Base-by-base conservation (phyloP, 2,113 vertebrate species). In the Chaetops frenatus region DNA sequence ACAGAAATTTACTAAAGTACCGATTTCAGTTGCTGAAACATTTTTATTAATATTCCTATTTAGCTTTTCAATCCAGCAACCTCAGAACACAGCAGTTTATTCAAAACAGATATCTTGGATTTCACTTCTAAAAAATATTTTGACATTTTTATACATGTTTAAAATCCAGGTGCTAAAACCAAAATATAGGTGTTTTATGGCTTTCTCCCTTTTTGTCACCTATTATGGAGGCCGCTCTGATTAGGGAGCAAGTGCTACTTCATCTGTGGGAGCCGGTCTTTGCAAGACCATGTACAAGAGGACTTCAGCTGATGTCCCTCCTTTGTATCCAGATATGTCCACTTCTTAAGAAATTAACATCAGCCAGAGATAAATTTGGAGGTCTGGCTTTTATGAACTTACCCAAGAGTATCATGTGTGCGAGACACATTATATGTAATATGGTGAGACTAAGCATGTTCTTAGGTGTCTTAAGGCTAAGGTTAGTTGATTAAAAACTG, bases 11-110 rank as follows among this genome's bases (percentile, higher is more conserved):
- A 91, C 81, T 95, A 94, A 96, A 95, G 90, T 90, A 88, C 45
- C 89, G 44, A 72, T 94, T 96, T 94, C 93, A 96, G 67, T 45
- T 92, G 90, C 53, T 83, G 35, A 65, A 94, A 82, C 91, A 84
- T 78, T 97, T 95, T 77, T 96, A 97, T 94, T 96, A 95, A 95
- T 94, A 61, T 23, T 96, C 69, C 28, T 90, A 36, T 96, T 97
- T 90, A 28, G 44, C 92, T 97, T 97, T 96, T 94, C 69, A 96
- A 16, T 96, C 67, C 23, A 31, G n/a, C 93, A 96, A 95, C 61
- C 54, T 93, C 87, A 60, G 86, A 96, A 94, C 48, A 81, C 48
- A 93, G 47, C 29, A 65, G 36, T 95, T 95, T 96, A 94, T 95
- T 94, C 76, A 94, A 82, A 97, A 96, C 21, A 93, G 19, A 14